Evolutionary conservation across 2,113 vertebrate species (phyloP).

Genomic region (Microtus richardsoni): DNA sequence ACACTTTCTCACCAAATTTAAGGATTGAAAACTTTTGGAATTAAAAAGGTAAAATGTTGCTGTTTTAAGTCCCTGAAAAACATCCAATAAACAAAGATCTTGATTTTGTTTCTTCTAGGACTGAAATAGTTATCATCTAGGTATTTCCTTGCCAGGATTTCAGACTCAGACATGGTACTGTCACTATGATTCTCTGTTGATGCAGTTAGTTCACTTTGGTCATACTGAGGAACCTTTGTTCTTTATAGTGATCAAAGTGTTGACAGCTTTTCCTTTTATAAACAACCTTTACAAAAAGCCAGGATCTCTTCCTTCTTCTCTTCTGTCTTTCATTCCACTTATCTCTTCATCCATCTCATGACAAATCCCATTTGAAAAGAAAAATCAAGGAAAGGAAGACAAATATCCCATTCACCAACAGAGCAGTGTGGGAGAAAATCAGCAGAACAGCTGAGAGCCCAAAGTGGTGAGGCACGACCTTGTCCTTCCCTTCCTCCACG

Average conservation of each 20-base stretch:
- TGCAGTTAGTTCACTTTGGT: neutral
- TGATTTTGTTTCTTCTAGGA: neutral
- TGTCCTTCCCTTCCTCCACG: neutral
- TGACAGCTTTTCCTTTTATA: too few relatives aligned
- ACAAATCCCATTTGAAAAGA: neutral
- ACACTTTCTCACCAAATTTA: neutral
- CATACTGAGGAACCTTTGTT: neutral
- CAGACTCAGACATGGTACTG: neutral
- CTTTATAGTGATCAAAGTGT: neutral
- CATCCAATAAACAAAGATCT: neutral
- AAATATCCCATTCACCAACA: neutral
- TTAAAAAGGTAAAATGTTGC: neutral
- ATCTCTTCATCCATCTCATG: neutral
- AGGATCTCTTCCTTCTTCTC: neutral
- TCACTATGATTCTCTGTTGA: too few relatives aligned
- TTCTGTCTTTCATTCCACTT: neutral
- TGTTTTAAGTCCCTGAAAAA: neutral
- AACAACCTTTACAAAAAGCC: too few relatives aligned
- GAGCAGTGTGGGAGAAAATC: neutral
- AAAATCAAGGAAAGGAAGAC: neutral
- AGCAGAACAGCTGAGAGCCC: neutral
- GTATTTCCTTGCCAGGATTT: neutral
- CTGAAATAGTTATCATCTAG: neutral
- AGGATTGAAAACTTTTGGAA: neutral
- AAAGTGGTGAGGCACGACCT: neutral